phyloP scores from a whole-genome alignment of 2,797 vertebrate genomes.

The Morus bassanus region DNA sequence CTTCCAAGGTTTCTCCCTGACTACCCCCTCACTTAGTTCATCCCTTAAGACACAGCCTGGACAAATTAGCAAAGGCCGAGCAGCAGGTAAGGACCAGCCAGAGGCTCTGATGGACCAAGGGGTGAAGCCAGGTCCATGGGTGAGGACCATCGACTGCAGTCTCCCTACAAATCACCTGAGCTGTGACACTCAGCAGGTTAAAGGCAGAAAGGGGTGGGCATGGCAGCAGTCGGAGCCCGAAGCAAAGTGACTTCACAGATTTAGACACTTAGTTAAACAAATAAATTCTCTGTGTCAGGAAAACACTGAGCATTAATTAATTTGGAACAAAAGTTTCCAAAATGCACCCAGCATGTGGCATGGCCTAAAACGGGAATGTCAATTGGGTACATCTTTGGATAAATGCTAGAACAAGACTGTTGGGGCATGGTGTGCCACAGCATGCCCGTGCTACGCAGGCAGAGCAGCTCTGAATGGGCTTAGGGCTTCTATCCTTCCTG shows the following conservation, averaged over 20 bases:
- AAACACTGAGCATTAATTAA: background rate
- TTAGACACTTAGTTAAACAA: background rate
- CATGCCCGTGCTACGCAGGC: rapidly evolving
- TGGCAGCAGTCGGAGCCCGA: background rate
- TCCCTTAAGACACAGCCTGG: background rate
- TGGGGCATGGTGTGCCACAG: background rate
- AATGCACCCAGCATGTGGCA: background rate
- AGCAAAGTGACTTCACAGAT: background rate
- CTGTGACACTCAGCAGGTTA: background rate
- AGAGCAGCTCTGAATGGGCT: background rate
- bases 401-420: background rate
- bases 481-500: background rate
- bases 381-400: background rate
- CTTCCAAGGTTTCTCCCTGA: background rate
- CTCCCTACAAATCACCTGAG: background rate
- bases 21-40: background rate
- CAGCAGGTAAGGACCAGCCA: background rate
- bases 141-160: rapidly evolving
- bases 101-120: background rate
- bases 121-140: background rate
- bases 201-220: background rate
- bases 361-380: background rate
- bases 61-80: background rate
- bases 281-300: background rate
- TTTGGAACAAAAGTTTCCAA: background rate